Base-by-base conservation (phyloP, 2,888 invertebrate genomes). In the Pseudococcus viburni region DNA sequence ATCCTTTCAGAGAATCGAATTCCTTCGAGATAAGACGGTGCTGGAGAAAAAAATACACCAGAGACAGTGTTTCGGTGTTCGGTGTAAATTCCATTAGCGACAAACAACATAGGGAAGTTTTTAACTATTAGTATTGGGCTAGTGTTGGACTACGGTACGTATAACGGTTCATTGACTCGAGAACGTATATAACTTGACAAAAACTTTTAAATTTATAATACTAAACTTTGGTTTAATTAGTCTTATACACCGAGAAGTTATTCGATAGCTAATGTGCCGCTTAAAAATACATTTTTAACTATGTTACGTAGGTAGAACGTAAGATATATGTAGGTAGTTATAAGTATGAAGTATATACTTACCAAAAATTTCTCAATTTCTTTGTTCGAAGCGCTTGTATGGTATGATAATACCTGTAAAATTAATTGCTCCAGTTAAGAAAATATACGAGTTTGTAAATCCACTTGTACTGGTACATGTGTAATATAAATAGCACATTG, bases 401-500 rank as follows among this genome's bases (percentile, higher is more conserved):
- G 93, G 90, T 93, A 93, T 4, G 93, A 93, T 73, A 93, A 90
- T 4, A 93, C 92, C 93, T 93, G 90, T 0, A 90, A 89, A 85
- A 80, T 17, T 51, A 39, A 51, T 87, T 77, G n/a, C n/a, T 17
- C 15, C 15, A 59, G 15, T 59, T 7, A 59, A n/a, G 15, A 17
- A 17, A 17, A 51, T 26, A 55, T 51, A 77, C 22, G 46, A 12
- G 46, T 46, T 46, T 46, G 46, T 3, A 46, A 46, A 46, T 33
- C 26, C 26, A 33, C 26, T 46, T 5, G 22, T 68, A 22, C 26
- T 15, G 26, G 68, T 26, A 68, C 11, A 15, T 68, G 0, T 19
- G 8, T 3, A 8, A 12, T 68, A 15, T 68, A 22, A 68, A 68
- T 33, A 15, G 8, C 46, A 8, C 46, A 46, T 46, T 46, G 46